phyloP scores from a whole-genome alignment of 2,888 invertebrate species.

The Phlogophora meticulosa region DNA sequence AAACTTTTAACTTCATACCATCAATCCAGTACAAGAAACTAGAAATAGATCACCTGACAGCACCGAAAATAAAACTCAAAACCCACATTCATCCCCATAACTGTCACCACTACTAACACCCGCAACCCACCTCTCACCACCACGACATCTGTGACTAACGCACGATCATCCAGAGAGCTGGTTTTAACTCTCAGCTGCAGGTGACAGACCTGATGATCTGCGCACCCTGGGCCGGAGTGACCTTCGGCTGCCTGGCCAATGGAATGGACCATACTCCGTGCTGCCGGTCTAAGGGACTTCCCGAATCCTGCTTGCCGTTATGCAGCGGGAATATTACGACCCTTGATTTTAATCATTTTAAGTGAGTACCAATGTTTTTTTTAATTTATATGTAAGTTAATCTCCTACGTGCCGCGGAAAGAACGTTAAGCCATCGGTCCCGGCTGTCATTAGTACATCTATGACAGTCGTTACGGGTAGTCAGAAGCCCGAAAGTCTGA shows the following conservation, averaged over 20 bases:
- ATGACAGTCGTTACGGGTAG: no score
- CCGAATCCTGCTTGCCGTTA: conserved; percentile 94
- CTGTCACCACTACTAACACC: conserved; percentile 34
- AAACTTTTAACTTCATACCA: no score
- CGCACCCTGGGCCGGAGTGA: conserved; percentile 96
- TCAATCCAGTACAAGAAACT: no score
- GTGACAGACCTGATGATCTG: conserved; percentile 97
- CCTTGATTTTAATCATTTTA: conserved; percentile 95
- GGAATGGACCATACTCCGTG: conserved; percentile 96
- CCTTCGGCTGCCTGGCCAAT: conserved; percentile 95
- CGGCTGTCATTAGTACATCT: no score
- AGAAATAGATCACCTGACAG: no score
- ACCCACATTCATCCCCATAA: not conserved
- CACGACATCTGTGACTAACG: conserved; percentile 85
- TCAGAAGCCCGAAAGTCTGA: no score
- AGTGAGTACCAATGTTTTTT: conserved; percentile 86
- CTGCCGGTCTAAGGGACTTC: conserved; percentile 94
- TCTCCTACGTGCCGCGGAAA: no score
- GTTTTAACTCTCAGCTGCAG: conserved; percentile 89
- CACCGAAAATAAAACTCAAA: not conserved
- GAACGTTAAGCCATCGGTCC: no score
- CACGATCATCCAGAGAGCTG: conserved; percentile 77
- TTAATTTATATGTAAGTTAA: not conserved
- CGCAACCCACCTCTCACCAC: conserved; percentile 40
- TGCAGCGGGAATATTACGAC: conserved; percentile 95